Percentiles rank a stretch among this genome's conserved stretches.
phyloP scores from a whole-genome alignment of 2,888 invertebrate genomes.

The Calliscelio sp. region DNA sequence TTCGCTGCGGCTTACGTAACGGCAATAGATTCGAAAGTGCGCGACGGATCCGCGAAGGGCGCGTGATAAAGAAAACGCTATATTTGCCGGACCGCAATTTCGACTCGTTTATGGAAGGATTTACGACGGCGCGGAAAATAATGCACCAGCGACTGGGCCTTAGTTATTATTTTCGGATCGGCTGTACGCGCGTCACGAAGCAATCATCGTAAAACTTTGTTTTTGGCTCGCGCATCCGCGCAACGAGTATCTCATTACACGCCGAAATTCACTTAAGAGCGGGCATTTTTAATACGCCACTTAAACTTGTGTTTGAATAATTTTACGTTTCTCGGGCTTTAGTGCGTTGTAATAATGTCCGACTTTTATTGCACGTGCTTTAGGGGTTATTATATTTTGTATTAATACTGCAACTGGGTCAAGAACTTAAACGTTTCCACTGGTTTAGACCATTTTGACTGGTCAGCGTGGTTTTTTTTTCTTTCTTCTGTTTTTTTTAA shows the following conservation, averaged over 20 bases:
- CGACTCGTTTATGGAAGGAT: conserved; percentile 67
- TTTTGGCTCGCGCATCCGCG: conserved; percentile 25
- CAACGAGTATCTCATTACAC: conserved; percentile 56
- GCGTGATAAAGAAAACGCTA: conserved; percentile 64
- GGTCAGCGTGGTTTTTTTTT: too few species aligned
- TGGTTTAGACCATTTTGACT: conserved; percentile 8
- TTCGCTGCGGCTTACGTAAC: conserved; percentile 55
- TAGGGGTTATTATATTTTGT: conserved; percentile 54
- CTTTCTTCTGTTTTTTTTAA: too few species aligned
- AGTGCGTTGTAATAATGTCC: conserved; percentile 48
- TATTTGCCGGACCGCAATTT: conserved; percentile 67
- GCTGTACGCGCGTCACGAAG: conserved; percentile 53
- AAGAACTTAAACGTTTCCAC: background rate
- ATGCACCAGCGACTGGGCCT: conserved; percentile 30
- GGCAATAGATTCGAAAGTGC: conserved; percentile 63
- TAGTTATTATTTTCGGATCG: conserved; percentile 63
- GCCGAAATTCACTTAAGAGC: conserved; percentile 56
- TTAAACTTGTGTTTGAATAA: conserved; percentile 62
- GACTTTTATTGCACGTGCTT: conserved; percentile 57
- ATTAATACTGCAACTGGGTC: conserved; percentile 56
- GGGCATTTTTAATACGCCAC: conserved; percentile 56
- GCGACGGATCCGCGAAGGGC: conserved; percentile 49
- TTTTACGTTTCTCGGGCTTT: conserved; percentile 55
- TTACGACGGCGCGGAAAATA: conserved; percentile 63
- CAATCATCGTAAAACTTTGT: conserved; percentile 63